A percentile compares a stretch with the other conserved stretches of the same genome.
Conservation (phyloP, 2,888 invertebrate genomes). For the Tolmerus cingulatus region DNA sequence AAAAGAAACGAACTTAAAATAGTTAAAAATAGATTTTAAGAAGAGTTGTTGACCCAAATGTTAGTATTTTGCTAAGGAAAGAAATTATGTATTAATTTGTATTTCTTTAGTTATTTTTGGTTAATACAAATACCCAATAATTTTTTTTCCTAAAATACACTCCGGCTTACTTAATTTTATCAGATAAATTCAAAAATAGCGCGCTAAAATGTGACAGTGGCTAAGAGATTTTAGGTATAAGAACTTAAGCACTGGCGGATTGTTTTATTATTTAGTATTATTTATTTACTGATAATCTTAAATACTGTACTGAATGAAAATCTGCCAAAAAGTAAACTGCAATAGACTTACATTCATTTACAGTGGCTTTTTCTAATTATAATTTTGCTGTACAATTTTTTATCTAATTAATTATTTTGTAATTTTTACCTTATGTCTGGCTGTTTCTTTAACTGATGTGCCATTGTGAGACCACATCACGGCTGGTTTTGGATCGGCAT, state of each 20-base stretch:
- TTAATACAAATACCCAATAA: not conserved
- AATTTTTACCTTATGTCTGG: constrained; percentile 81
- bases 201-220: no score
- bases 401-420: not conserved
- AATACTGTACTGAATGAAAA: not conserved
- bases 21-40: not conserved
- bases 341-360: not conserved
- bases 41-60: not conserved
- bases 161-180: no score
- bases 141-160: not conserved
- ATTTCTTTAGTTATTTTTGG: not conserved
- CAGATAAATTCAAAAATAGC: no score
- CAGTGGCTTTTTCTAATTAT: not conserved
- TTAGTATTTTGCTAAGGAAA: not conserved
- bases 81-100: not conserved
- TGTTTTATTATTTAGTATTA: not conserved
- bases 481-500: constrained; percentile 89
- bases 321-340: not conserved
- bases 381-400: no score
- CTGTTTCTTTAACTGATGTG: constrained; percentile 78
- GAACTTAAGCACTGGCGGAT: no score
- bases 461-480: constrained; percentile 93
- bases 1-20: not conserved
- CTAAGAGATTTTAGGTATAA: no score
- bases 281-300: not conserved